Evolutionary conservation across 2,113 vertebrate genomes (phyloP), one percentile per base, ranked within the genome.

Genomic region (Chrysemys picta): DNA sequence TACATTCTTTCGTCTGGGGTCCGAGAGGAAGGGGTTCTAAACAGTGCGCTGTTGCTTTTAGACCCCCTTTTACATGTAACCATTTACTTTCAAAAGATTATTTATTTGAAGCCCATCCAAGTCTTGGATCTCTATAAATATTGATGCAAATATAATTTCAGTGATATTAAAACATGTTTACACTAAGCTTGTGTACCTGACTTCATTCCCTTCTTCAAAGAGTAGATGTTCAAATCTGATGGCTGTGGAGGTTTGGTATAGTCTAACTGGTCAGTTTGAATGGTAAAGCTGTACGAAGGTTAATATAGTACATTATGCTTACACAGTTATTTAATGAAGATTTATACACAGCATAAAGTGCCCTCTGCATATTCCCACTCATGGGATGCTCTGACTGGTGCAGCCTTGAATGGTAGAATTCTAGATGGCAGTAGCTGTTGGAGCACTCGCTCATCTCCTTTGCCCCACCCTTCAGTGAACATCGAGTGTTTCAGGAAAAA

Each of bases 161-260:
- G 65, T 95, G 92, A 85, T 94, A 98, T 95, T 97, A 97, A 98
- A 96, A 94, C n/a, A 47, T 88, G 96, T 97, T 98, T 97, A 97
- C 96, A 96, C 75, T 84, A 91, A 89, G 19, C 14, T 80, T 49
- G 91, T 88, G 31, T 91, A 31, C 56, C 89, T 89, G 42, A 9
- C 45, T 89, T 93, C 22, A 9, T 35, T 65, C 91, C 81, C 89
- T 38, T 56, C 80, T 80, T 16, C 31, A 76, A 27, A 52, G 14
- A 38, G 3, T 7, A 13, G 5, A 91, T 65, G 10, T 42, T 94
- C 52, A 89, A 21, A 47, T 25, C 42, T 78, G 11, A 47, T 47
- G 25, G 42, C 12, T 76, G 6, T 27, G 24, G 42, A 76, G 42
- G 21, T 47, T 76, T 76, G 12, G 75, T 24, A 14, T 76, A 45